A percentile compares a stretch with the other conserved stretches of the same genome.
phyloP scores from a whole-genome alignment of 2,888 invertebrate species.

The Orthosia cruda region DNA sequence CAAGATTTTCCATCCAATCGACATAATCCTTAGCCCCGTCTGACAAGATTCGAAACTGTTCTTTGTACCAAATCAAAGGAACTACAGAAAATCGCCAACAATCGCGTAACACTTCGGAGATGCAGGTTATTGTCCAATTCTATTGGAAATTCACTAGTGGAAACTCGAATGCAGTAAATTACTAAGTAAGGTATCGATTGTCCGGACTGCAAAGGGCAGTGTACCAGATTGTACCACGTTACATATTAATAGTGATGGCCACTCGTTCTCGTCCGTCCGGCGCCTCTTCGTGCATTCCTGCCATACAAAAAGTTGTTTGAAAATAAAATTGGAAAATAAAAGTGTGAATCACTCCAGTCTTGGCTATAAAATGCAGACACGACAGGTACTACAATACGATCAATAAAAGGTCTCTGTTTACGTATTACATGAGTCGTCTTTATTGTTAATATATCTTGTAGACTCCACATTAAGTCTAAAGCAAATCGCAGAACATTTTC shows the following conservation, averaged over 20 bases:
- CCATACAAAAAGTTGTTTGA: conserved; percentile 34
- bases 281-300: conserved; percentile 18
- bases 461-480: conserved; percentile 7
- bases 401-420: conserved; percentile 31
- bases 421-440: conserved; percentile 24
- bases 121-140: conserved; percentile 67
- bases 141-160: conserved; percentile 74
- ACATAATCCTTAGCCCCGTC: conserved; percentile 12
- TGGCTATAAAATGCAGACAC: conserved; percentile 35
- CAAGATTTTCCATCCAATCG: conserved; percentile 11
- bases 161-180: conserved; percentile 80
- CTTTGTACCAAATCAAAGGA: conserved; percentile 31
- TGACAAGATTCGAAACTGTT: conserved; percentile 7
- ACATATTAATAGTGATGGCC: conserved; percentile 79
- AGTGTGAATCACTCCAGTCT: conserved; percentile 25
- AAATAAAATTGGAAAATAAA: conserved; percentile 31
- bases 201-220: conserved; percentile 78
- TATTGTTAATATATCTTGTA: conserved; percentile 33
- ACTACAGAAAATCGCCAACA: conserved; percentile 44
- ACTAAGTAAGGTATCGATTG: conserved; percentile 85
- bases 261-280: background rate
- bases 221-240: conserved; percentile 81
- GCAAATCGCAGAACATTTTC: conserved; percentile 9
- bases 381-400: conserved; percentile 11
- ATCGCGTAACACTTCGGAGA: conserved; percentile 63